A percentile compares a stretch with the other conserved stretches of the same genome.
Conservation (phyloP, 2,113 vertebrate genomes). For the Hymenochirus boettgeri region DNA sequence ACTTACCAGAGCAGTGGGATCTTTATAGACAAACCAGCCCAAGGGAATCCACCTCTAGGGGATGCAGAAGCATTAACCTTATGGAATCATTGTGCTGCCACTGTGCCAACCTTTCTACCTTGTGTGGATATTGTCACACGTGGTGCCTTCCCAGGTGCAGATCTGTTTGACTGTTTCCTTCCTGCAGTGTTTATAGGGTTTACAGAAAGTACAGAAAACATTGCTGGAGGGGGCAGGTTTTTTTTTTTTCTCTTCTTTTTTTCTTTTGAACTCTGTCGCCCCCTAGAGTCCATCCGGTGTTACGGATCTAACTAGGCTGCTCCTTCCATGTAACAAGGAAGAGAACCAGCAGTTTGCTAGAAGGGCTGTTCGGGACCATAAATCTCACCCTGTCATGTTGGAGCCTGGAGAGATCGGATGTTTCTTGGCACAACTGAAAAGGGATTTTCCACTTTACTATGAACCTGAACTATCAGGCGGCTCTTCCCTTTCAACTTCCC, state of each 20-base stretch:
- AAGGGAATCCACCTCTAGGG: no score
- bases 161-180: conserved; percentile 3
- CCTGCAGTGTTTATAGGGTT: conserved; percentile 16
- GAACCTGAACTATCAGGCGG: conserved; percentile 24
- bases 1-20: no score
- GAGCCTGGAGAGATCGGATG: conserved; percentile 36
- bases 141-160: background rate
- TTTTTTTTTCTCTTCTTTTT: conserved; percentile 3
- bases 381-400: conserved; percentile 34
- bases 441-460: conserved; percentile 32
- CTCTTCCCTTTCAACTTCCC: conserved; percentile 21
- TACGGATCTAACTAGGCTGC: background rate
- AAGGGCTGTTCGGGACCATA: conserved; percentile 37
- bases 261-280: conserved; percentile 30
- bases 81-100: no score
- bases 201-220: conserved; percentile 6
- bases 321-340: conserved; percentile 14
- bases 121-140: background rate
- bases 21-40: no score
- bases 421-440: conserved; percentile 33
- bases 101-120: no score
- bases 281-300: conserved; percentile 31
- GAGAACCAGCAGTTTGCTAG: conserved; percentile 36
- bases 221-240: conserved; percentile 10
- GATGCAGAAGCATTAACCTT: no score